These are phyloP conservation scores for Aegithalos caudatus DNA, from an alignment of 2,113 vertebrate genomes.

Conservation along the genomic window DNA sequence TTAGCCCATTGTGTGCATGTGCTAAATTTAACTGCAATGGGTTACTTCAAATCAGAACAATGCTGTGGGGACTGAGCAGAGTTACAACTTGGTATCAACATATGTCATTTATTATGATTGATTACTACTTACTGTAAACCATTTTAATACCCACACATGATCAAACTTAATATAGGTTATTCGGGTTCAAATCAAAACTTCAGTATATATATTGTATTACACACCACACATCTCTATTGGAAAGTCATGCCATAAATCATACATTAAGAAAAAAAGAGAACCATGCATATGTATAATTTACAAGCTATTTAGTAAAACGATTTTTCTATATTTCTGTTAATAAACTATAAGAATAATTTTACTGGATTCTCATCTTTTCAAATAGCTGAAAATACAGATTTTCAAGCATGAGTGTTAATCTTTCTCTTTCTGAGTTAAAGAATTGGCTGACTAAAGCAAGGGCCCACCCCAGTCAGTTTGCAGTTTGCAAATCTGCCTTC, in stretches of 20 bases:
- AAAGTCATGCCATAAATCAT: background rate
- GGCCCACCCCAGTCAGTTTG: rapidly evolving
- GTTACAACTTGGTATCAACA: background rate
- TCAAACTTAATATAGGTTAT: background rate
- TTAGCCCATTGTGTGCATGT: background rate
- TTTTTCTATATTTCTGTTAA: background rate
- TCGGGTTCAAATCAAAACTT: constrained; percentile 5
- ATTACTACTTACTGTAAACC: constrained; percentile 6
- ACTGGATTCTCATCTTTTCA: background rate
- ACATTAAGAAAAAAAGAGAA: background rate
- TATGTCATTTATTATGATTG: background rate
- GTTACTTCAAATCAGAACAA: background rate
- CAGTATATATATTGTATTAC: background rate
- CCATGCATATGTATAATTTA: background rate
- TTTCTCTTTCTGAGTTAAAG: background rate
- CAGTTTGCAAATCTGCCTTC: background rate
- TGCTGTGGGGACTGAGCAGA: background rate
- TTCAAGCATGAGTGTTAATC: background rate
- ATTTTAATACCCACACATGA: background rate
- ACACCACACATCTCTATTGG: background rate
- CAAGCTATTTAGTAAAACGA: background rate
- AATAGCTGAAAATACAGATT: background rate
- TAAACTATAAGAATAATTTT: background rate
- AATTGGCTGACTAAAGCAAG: background rate
- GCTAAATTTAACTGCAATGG: background rate